Evolutionary conservation across 2,113 vertebrate genomes (phyloP).

Genomic region (Tursiops truncatus): DNA sequence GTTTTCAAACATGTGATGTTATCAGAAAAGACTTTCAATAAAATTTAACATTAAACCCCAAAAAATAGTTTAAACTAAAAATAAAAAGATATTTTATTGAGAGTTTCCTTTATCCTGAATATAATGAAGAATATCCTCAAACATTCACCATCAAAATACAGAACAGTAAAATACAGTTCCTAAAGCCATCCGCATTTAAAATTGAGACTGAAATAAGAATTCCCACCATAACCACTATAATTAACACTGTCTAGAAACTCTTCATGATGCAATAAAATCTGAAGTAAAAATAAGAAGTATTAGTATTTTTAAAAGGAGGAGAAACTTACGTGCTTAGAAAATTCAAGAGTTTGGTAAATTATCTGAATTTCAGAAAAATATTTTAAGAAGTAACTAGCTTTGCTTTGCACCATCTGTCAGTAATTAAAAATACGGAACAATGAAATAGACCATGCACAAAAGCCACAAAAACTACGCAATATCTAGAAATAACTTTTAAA

Average conservation of each 20-base stretch:
- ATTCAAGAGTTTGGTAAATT: neutral
- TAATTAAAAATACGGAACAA: neutral
- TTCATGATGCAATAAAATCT: neutral
- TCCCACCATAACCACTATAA: neutral
- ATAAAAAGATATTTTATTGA: neutral
- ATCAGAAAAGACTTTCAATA: neutral
- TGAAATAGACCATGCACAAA: neutral
- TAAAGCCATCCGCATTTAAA: neutral
- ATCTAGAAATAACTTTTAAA: conserved; percentile 14
- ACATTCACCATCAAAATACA: neutral
- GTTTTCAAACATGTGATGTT: neutral
- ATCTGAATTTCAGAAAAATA: conserved; percentile 7
- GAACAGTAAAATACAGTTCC: neutral
- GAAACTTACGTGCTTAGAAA: neutral
- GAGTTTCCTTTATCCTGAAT: neutral
- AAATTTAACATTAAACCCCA: neutral
- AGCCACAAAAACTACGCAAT: neutral
- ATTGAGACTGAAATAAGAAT: conserved; percentile 11
- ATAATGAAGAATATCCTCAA: neutral
- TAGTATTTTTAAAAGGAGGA: neutral
- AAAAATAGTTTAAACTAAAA: conserved; percentile 25
- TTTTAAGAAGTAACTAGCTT: conserved; percentile 3
- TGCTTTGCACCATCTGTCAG: neutral
- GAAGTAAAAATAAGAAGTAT: neutral
- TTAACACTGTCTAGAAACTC: neutral